These are phyloP conservation scores for Dendronephthya gigantea DNA, from an alignment of 64 coral and sea anemone genomes.

Conservation along the genomic window DNA sequence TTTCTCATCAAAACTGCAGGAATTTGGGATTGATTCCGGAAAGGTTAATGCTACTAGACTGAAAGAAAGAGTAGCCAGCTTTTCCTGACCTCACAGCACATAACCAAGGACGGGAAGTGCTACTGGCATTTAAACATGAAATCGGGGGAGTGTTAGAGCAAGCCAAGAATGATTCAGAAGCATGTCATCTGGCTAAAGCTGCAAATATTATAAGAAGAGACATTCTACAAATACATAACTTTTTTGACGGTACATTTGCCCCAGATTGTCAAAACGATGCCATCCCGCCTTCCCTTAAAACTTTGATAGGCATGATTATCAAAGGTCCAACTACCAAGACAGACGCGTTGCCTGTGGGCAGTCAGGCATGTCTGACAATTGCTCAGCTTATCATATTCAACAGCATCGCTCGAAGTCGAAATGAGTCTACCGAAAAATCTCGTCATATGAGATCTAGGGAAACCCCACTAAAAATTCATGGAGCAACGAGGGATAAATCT, in stretches of 20 bases:
- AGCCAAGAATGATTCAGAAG: neutral
- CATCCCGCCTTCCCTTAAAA: neutral
- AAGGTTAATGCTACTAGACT: constrained; percentile 46
- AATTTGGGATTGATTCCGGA: constrained; percentile 24
- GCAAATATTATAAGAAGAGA: neutral
- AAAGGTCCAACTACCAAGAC: neutral
- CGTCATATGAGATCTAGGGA: neutral
- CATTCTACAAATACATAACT: neutral
- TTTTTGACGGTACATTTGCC: neutral
- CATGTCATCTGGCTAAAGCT: neutral
- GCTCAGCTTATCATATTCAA: constrained; percentile 25
- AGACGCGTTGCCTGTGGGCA: neutral
- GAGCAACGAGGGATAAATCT: constrained; percentile 8
- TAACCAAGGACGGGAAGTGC: constrained; percentile 10
- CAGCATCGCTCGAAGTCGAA: neutral
- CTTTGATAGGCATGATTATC: neutral
- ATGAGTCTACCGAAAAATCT: neutral
- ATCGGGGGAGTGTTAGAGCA: neutral
- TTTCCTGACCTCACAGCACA: constrained; percentile 39
- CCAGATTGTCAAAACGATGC: neutral
- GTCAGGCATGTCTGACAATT: neutral
- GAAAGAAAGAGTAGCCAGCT: constrained; percentile 37
- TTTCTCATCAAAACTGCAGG: constrained; percentile 19
- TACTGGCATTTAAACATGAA: constrained; percentile 22
- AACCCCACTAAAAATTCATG: constrained; percentile 20